A percentile compares a stretch with the other conserved stretches of the same genome.
Evolutionary conservation across 2,888 invertebrate genomes (phyloP).

Genomic region (Trichopoda pennipes): DNA sequence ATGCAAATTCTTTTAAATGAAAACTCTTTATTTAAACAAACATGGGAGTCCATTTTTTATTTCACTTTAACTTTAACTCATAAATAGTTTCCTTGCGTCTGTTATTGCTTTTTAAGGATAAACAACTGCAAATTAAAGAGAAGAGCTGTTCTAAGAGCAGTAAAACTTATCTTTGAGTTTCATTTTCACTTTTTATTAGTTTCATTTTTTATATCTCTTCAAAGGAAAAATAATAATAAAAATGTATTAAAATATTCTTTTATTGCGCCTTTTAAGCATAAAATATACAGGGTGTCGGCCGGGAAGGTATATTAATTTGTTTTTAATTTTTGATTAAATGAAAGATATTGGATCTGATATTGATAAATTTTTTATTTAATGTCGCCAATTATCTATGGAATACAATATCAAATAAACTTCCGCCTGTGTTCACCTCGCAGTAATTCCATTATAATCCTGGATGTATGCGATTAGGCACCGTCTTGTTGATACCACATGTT

Average conservation of each 20-base stretch:
- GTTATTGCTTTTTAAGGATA: slow-evolving; percentile 22
- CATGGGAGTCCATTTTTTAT: slow-evolving; percentile 32
- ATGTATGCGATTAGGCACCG: too few relatives aligned
- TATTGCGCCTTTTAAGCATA: slow-evolving; percentile 65
- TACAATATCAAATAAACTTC: too few relatives aligned
- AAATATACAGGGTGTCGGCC: too few relatives aligned
- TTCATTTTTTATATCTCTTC: neutral
- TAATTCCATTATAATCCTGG: too few relatives aligned
- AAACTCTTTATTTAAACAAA: neutral
- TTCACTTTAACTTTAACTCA: slow-evolving; percentile 20
- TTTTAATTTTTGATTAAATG: too few relatives aligned
- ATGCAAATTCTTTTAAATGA: slow-evolving; percentile 55
- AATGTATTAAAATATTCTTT: slow-evolving; percentile 54
- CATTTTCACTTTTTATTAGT: neutral
- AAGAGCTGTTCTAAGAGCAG: slow-evolving; percentile 17
- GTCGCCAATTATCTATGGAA: too few relatives aligned
- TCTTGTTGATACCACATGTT: too few relatives aligned
- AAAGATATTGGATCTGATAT: too few relatives aligned
- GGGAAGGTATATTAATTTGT: too few relatives aligned
- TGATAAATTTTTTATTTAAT: too few relatives aligned
- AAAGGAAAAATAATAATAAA: neutral
- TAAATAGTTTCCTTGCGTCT: neutral
- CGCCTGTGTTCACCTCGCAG: too few relatives aligned
- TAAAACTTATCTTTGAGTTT: slow-evolving; percentile 52
- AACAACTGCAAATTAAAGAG: slow-evolving; percentile 51